A percentile compares a stretch with the other conserved stretches of the same genome.
These are phyloP conservation scores for Tribolium madens DNA, from an alignment of 1,140 invertebrate species.

Conservation along the genomic window DNA sequence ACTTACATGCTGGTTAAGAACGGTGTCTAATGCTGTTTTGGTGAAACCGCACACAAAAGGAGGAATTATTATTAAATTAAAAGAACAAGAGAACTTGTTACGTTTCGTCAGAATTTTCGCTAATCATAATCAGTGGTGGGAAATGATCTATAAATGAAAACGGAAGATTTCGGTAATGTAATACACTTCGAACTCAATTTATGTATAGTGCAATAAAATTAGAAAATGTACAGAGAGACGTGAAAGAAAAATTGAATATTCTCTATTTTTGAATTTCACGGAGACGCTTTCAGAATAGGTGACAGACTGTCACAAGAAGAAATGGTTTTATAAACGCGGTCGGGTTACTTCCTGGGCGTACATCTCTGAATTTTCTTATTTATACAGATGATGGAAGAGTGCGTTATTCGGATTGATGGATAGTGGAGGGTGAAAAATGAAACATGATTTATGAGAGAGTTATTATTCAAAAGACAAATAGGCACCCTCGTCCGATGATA, in stretches of 20 bases:
- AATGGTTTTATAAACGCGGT: slow-evolving; percentile 12
- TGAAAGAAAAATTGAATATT: neutral
- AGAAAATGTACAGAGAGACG: neutral
- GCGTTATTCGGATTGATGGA: slow-evolving; percentile 20
- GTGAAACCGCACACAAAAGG: neutral
- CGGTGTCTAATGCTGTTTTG: neutral
- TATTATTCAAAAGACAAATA: slow-evolving; percentile 33
- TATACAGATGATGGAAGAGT: slow-evolving; percentile 24
- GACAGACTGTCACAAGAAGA: slow-evolving; percentile 19
- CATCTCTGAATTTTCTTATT: slow-evolving; percentile 22
- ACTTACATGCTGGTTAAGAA: neutral
- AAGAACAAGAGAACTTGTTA: slow-evolving; percentile 27
- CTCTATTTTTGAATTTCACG: neutral
- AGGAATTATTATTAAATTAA: slow-evolving; percentile 25
- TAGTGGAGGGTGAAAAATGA: neutral
- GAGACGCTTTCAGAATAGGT: neutral
- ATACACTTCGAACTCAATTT: neutral
- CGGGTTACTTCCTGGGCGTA: slow-evolving; percentile 2
- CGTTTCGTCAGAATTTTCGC: neutral
- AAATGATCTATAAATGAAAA: slow-evolving; percentile 22
- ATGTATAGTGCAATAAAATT: neutral
- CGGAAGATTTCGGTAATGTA: slow-evolving; percentile 4
- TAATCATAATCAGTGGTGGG: neutral
- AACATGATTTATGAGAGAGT: neutral
- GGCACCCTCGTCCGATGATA: neutral